A percentile compares a stretch with the other conserved stretches of the same genome.
phyloP scores from a whole-genome alignment of 2,797 vertebrate species.

The Cheirogaleus major region DNA sequence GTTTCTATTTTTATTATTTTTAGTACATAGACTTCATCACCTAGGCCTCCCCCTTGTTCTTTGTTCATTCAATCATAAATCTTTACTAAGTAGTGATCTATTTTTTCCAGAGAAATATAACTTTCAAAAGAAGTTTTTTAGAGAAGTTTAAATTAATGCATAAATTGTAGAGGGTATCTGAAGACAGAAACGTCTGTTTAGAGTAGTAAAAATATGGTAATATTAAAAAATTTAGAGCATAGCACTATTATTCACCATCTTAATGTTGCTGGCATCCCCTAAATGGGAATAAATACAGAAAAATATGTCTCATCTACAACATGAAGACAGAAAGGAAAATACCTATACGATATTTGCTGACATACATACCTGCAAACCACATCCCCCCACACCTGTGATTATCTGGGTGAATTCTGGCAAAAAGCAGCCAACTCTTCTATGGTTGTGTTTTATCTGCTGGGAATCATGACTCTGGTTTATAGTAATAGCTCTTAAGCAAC shows the following conservation, averaged over 20 bases:
- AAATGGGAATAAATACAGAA: constrained; percentile 18
- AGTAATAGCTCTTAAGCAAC: not conserved
- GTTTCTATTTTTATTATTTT: constrained; percentile 39
- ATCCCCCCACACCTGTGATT: not conserved
- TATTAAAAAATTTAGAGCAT: not conserved
- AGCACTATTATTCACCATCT: not conserved
- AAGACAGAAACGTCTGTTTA: constrained; percentile 13
- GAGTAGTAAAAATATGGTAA: not conserved
- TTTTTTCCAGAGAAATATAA: constrained; percentile 48
- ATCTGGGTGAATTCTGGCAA: not conserved
- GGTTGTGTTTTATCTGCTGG: not conserved
- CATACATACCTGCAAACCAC: not conserved
- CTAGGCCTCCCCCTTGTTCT: not conserved
- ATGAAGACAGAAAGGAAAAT: not conserved
- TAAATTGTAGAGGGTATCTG: constrained; percentile 9
- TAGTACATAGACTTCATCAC: constrained; percentile 16
- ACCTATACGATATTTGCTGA: not conserved
- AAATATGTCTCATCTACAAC: not conserved
- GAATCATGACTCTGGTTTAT: not conserved
- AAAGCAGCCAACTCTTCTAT: not conserved
- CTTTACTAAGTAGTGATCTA: constrained; percentile 44
- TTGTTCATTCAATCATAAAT: constrained; percentile 44
- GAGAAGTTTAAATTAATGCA: constrained; percentile 34
- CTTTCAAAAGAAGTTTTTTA: constrained; percentile 24
- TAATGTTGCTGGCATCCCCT: not conserved